Evolutionary conservation across 2,888 invertebrate genomes (phyloP), one percentile per base, ranked within the genome.

Genomic region (Ethmia dodecea): DNA sequence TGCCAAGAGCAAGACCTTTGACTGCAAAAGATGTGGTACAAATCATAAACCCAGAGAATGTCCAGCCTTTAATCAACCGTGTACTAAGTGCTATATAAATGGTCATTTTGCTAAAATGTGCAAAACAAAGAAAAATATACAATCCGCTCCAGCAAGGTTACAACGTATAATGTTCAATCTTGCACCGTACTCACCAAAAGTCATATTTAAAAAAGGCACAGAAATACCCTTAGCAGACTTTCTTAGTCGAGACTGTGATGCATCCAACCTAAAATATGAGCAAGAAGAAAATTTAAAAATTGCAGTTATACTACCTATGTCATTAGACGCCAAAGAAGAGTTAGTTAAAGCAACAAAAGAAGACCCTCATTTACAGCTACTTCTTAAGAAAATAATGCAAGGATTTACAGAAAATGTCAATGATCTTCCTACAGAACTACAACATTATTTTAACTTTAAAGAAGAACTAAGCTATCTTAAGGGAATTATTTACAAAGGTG

Each of bases 221-320:
- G 45, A 53, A 31, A 36, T 61, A 26, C 42, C 48, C 15, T 29
- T 61, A n/a, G 55, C 60, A 3, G 60, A 64, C 38, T 47, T 55
- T 13, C 38, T 65, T 41, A 24, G 45, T 28, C 20, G 35, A 37
- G 25, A 28, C 15, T 34, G 34, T 11, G 13, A 1, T 28, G 11
- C 26, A 5, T n/a, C 27, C 4, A 20, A 5, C 14, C 3, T 12
- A 10, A 28, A 34, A 22, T 22, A 28, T n/a, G 4, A 3, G 1
- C 12, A 20, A n/a, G 8, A 1, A 5, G 13, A 6, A 5, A 13
- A n/a, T 10, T n/a, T 27, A 18, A 3, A 28, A 35, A 13, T 27
- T 14, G 33, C 30, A 20, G 26, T 15, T 1, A 18, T 30, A 13
- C 3, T 35, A 3, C 27, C 35, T 5, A 5, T 18, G 18, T 18